Conservation (phyloP, 2,113 vertebrate genomes). For the Solea senegalensis region DNA sequence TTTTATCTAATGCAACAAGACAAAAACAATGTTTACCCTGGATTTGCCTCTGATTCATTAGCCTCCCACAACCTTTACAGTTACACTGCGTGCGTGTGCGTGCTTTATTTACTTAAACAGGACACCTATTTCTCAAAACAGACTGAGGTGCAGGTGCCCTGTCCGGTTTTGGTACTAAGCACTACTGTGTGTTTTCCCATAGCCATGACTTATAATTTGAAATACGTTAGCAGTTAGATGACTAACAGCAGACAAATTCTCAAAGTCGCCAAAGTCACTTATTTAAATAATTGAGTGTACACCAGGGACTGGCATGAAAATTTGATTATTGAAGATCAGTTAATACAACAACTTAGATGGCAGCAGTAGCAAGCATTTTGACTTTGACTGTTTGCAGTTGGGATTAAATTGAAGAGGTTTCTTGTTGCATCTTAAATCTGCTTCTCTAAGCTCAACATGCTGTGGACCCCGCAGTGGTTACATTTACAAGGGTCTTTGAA, state of each 20-base stretch:
- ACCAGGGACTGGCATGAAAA: too few species aligned
- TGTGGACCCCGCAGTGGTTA: too few species aligned
- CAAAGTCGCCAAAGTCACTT: constrained; percentile 62
- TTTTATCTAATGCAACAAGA: constrained; percentile 51
- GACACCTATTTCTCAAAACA: constrained; percentile 62
- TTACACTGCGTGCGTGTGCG: constrained; percentile 37
- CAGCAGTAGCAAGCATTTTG: too few species aligned
- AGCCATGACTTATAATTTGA: constrained; percentile 47
- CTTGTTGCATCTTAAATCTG: too few species aligned
- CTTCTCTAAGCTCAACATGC: too few species aligned
- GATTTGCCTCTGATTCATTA: constrained; percentile 64
- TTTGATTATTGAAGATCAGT: too few species aligned
- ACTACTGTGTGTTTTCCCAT: constrained; percentile 34
- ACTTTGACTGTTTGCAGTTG: too few species aligned
- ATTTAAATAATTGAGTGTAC: constrained; percentile 1
- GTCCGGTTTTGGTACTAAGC: constrained; percentile 30
- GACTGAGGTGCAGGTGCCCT: constrained; percentile 38
- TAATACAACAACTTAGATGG: too few species aligned
- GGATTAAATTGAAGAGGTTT: too few species aligned
- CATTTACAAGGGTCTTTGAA: too few species aligned
- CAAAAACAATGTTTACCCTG: constrained; percentile 72
- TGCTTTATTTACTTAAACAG: constrained; percentile 90
- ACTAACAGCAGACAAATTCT: constrained; percentile 60
- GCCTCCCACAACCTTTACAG: constrained; percentile 63
- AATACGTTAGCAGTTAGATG: constrained; percentile 67